Conservation (phyloP, 2,888 invertebrate genomes). For the Vesta saturnalis region DNA sequence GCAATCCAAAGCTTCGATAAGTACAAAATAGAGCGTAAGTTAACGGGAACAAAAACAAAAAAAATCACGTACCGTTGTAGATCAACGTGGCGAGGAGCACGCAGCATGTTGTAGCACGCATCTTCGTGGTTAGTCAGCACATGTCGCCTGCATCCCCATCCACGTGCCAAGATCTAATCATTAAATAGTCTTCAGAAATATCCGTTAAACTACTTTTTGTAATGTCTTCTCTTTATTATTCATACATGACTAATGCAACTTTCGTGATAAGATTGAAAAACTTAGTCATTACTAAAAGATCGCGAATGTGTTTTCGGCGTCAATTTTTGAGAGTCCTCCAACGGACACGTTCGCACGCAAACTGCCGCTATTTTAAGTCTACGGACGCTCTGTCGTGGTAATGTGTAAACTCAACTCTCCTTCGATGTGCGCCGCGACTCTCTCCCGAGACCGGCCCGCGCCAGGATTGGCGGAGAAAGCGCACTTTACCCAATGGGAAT, state of each 20-base stretch:
- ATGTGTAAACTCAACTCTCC: conserved; percentile 33
- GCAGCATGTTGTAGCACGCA: conserved; percentile 53
- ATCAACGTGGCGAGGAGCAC: conserved; percentile 52
- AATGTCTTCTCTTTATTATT: conserved; percentile 25
- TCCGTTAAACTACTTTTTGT: conserved; percentile 31
- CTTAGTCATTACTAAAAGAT: conserved; percentile 22
- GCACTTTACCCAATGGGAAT: conserved; percentile 53
- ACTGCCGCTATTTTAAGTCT: conserved; percentile 41
- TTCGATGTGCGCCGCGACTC: conserved; percentile 43
- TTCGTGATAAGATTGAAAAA: conserved; percentile 23
- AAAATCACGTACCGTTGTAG: conserved; percentile 52
- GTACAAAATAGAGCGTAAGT: conserved; percentile 27
- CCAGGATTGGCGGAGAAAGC: conserved; percentile 54
- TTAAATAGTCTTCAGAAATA: conserved; percentile 29
- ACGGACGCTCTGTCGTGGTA: conserved; percentile 33
- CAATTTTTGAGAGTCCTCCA: conserved; percentile 25
- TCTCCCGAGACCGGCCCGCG: conserved; percentile 44
- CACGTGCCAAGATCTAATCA: conserved; percentile 42
- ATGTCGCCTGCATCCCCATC: conserved; percentile 40
- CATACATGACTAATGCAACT: conserved; percentile 18
- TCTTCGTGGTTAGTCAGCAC: conserved; percentile 47
- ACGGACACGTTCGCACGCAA: conserved; percentile 41
- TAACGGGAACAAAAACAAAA: conserved; percentile 30
- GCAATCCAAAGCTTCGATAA: conserved; percentile 24
- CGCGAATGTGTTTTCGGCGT: conserved; percentile 26